Percentiles rank a stretch among this genome's conserved stretches.
Conservation (phyloP, 1,140 invertebrate species). For the Popillia japonica region DNA sequence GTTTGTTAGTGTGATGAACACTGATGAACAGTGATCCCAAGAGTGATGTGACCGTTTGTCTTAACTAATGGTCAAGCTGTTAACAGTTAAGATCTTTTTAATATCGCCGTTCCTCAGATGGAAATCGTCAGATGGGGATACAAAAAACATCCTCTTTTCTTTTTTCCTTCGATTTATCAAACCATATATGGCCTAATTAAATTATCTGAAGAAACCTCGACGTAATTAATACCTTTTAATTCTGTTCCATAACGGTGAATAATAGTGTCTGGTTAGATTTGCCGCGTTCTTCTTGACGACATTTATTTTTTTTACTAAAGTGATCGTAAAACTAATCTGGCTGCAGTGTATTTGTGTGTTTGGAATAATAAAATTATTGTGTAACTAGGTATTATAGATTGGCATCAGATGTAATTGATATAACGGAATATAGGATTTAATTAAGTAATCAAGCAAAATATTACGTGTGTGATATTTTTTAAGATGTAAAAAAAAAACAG, state of each 20-base stretch:
- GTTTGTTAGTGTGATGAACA: conserved; percentile 17
- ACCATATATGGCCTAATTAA: conserved; percentile 24
- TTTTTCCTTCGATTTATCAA: conserved; percentile 21
- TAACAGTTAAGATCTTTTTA: conserved; percentile 32
- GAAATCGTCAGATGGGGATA: background rate
- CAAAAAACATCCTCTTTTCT: background rate
- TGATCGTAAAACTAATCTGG: conserved; percentile 8
- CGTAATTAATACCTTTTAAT: conserved; percentile 30
- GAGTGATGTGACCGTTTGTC: conserved; percentile 30
- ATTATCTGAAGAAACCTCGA: conserved; percentile 28
- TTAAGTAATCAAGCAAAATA: conserved; percentile 16
- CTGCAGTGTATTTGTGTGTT: background rate
- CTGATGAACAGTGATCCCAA: conserved; percentile 26
- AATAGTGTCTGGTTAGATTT: conserved; percentile 3
- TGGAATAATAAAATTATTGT: conserved; percentile 15
- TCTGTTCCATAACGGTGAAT: conserved; percentile 20
- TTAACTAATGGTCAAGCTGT: conserved; percentile 26
- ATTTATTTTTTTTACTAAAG: conserved; percentile 16
- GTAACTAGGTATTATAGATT: background rate
- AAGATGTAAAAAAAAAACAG: too few species aligned
- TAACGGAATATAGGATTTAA: background rate
- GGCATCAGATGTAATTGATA: background rate
- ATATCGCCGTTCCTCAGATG: conserved; percentile 10
- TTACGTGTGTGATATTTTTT: too few species aligned
- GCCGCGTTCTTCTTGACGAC: background rate